Evolutionary conservation across 2,113 vertebrate species (phyloP).

Genomic region (Tragelaphus buxtoni): DNA sequence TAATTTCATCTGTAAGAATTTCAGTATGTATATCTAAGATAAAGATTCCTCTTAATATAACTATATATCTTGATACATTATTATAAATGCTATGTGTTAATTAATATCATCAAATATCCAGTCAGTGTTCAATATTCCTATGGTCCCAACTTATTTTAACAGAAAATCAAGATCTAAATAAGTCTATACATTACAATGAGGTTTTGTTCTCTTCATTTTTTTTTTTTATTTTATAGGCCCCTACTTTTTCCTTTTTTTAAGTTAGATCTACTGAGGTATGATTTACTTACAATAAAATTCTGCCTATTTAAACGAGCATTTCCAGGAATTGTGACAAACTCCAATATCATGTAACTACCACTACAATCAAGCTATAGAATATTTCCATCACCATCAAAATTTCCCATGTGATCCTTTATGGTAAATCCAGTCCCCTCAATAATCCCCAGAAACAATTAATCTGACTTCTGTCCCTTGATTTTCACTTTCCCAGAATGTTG

Average conservation of each 20-base stretch:
- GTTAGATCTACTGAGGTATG: background rate
- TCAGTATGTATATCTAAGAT: background rate
- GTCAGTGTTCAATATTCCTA: background rate
- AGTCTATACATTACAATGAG: background rate
- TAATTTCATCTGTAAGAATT: background rate
- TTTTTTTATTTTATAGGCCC: background rate
- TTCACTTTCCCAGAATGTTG: background rate
- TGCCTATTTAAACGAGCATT: background rate
- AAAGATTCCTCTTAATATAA: background rate
- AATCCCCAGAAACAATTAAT: background rate
- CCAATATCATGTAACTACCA: background rate
- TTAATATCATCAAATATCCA: slow-evolving; percentile 9
- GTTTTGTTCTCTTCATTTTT: background rate
- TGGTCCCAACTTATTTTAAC: background rate
- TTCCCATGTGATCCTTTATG: background rate
- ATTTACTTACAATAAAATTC: background rate
- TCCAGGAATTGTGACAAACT: background rate
- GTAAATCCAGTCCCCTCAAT: background rate
- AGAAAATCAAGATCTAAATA: background rate
- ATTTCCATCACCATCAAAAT: background rate
- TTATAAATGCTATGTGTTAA: background rate
- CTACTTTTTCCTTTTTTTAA: background rate
- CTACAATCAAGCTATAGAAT: background rate
- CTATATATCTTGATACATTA: background rate
- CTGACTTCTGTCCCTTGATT: background rate